Base-by-base conservation (phyloP, 2,888 invertebrate species). In the Hirtodrosophila alboralis region DNA sequence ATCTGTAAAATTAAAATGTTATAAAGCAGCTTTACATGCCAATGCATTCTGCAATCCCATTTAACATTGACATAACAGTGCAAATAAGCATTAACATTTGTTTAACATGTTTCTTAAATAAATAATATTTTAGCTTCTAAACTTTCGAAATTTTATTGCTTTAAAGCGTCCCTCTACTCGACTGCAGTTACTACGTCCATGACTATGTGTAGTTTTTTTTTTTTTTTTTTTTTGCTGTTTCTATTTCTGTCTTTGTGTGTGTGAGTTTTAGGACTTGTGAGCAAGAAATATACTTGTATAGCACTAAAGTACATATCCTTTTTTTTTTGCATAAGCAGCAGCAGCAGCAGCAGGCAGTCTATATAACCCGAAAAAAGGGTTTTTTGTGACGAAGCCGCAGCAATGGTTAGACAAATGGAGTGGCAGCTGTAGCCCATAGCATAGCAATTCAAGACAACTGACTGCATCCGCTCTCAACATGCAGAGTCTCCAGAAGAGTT, bases 381-480 rank as follows among this genome's bases (percentile, higher is more conserved):
- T 43, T 48, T 59, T 80, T 41, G 52, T 67, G 58, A 21, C 43
- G 51, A 67, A 81, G 78, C 85, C 75, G 30, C 83, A 63, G 58
- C 30, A 66, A 65, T 76, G 77, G 66, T 66, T 68, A 45, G 57
- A 58, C 64, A 54, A 64, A 69, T 69, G 61, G 51, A 66, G 67
- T 56, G 74, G 51, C 63, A 64, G 45, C 23, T 23, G 23, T 23
- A 8, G 16, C 27, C 10, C 18, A 18, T 6, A 12, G 12, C 37
- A 33, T 3, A 18, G 30, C 9, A 12, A 18, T 21, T 5, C 23
- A 23, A 41, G 49, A 12, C 13, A 49, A 30, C 45, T 14, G 8
- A 14, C 12, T 37, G 37, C 27, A 57, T 41, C 27, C 51, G 34
- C 48, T 27, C 38, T 28, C 12, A n/a, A n/a, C 21, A 27, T 27